A percentile compares a stretch with the other conserved stretches of the same genome.
These are phyloP conservation scores for Drosophila gunungcola DNA, from an alignment of 1,140 invertebrate species.

Conservation along the genomic window DNA sequence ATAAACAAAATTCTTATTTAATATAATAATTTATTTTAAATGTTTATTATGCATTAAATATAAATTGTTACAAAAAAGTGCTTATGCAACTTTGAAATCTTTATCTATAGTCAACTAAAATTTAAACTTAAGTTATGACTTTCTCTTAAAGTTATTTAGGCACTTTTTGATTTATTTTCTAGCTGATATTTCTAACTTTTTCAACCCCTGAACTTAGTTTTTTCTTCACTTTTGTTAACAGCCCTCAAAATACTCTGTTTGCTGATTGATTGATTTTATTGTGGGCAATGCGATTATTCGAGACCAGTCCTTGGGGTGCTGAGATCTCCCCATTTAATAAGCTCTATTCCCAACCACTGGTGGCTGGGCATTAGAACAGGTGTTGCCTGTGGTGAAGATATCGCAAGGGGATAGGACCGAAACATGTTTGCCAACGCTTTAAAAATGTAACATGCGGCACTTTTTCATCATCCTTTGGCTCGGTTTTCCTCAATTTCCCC, in stretches of 20 bases:
- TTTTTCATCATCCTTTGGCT: conserved; percentile 60
- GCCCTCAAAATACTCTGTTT: not conserved
- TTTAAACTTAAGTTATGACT: too few relatives aligned
- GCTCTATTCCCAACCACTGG: not conserved
- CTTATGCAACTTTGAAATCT: too few relatives aligned
- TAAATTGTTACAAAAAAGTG: too few relatives aligned
- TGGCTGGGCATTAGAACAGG: conserved; percentile 50
- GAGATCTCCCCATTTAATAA: conserved; percentile 22
- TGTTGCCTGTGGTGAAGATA: conserved; percentile 45
- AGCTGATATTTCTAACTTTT: not conserved
- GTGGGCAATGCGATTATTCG: conserved; percentile 8
- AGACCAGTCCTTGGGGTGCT: not conserved
- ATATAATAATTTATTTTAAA: too few relatives aligned
- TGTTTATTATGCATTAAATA: too few relatives aligned
- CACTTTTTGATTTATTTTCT: too few relatives aligned
- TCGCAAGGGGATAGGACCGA: not conserved
- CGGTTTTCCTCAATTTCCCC: not conserved
- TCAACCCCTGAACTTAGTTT: not conserved
- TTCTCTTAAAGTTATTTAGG: too few relatives aligned
- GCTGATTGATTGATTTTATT: conserved; percentile 22
- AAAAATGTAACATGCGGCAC: conserved; percentile 70
- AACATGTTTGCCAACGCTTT: conserved; percentile 63
- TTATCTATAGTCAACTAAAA: too few relatives aligned
- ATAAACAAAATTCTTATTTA: too few relatives aligned
- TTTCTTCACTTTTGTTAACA: not conserved